Base-by-base conservation (phyloP, 1,140 invertebrate genomes). In the Periplaneta americana region DNA sequence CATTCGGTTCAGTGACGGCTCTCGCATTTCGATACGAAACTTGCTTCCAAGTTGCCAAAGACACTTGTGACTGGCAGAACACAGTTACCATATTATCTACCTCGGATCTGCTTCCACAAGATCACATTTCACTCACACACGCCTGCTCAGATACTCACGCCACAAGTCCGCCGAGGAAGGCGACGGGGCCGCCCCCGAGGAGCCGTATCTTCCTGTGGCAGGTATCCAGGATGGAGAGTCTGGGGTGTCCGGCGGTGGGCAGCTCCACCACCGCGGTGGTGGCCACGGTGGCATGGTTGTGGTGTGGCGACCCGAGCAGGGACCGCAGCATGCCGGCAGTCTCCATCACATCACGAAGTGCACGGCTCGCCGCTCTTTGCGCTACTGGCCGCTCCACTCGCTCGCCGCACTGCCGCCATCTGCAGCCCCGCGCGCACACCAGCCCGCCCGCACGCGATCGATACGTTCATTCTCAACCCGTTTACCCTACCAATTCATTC, bases 141-240 rank as follows among this genome's bases (percentile, higher is more conserved):
- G 2, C 39, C 11, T 13, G 33, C 34, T 32, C 34, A 66, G 9
- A n/a, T 18, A 93, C 92, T 93, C 90, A 93, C 92, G 92, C 92
- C 85, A 93, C 92, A 85, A 93, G 89, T 83, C 92, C 92, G 85
- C 92, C 92, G 83, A 93, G 89, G 86, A 92, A 92, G 83, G 91
- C 91, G 83, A 92, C 91, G 34, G 91, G 91, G 77, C 90, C 91
- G 76, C 91, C 91, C 83, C 91, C 90, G 83, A 92, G 91, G 84
- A 93, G 89, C 82, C 93, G 90, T 84, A 93, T 93, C 88, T 93
- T 93, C 86, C 92, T 90, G 88, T 93, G 93, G 87, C 92, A 93
- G 85, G 92, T 92, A 87, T 93, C 92, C 86, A 93, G 91, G 35
- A 93, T 88, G 33, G 92, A 93, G 66, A 91, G 90, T 79, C 92